phyloP scores from a whole-genome alignment of 1,140 invertebrate genomes.

The Caenorhabditis inopinata region DNA sequence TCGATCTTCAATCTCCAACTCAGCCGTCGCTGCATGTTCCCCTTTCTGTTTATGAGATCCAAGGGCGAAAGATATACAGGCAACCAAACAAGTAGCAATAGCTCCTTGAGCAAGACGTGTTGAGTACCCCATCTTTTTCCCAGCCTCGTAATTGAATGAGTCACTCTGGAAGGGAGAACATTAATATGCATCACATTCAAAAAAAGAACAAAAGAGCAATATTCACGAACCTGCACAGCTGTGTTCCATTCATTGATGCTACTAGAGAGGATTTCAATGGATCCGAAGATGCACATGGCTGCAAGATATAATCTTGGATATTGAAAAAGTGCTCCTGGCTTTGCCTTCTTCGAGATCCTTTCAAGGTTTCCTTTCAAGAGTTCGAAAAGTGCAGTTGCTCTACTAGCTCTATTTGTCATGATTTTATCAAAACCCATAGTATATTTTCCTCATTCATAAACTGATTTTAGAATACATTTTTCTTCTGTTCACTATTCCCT shows the following conservation, averaged over 20 bases:
- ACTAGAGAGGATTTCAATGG: conserved; percentile 56
- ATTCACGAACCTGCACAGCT: conserved; percentile 36
- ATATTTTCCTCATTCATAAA: too few species aligned
- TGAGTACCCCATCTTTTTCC: conserved; percentile 50
- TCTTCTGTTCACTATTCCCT: too few species aligned
- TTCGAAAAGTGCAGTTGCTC: too few species aligned
- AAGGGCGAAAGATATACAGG: conserved; percentile 50
- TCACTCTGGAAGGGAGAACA: not conserved
- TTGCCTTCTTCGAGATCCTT: too few species aligned
- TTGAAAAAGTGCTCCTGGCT: too few species aligned
- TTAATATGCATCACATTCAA: not conserved
- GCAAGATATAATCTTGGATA: not conserved
- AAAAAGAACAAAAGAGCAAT: not conserved
- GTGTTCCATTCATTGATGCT: conserved; percentile 60
- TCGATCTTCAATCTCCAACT: conserved; percentile 62
- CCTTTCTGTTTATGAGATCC: conserved; percentile 62
- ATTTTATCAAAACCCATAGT: too few species aligned
- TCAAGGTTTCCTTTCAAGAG: too few species aligned
- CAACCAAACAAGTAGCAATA: conserved; percentile 50
- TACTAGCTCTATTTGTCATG: too few species aligned
- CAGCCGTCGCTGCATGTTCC: conserved; percentile 57
- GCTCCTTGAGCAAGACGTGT: conserved; percentile 54
- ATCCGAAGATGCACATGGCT: conserved; percentile 47
- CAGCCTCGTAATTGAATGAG: conserved; percentile 55
- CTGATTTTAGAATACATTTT: too few species aligned